phyloP scores from a whole-genome alignment of 1,140 invertebrate genomes.

The Schlechtendalia chinensis region DNA sequence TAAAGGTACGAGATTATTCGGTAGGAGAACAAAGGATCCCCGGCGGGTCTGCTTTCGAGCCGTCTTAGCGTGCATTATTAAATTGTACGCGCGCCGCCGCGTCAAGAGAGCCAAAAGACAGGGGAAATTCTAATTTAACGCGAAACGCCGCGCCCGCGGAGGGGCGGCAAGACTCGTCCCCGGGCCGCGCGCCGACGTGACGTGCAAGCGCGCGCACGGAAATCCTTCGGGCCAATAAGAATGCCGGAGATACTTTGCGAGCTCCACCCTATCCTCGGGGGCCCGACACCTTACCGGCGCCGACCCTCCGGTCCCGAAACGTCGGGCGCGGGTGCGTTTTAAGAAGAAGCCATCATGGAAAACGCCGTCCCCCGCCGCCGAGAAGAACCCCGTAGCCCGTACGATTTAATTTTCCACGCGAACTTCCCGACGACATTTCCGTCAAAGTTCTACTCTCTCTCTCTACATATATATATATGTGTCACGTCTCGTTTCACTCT shows the following conservation, averaged over 20 bases:
- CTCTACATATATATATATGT: too few species aligned
- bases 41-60: constrained; percentile 46
- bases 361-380: neutral
- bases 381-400: neutral
- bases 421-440: constrained; percentile 48
- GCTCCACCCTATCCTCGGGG: constrained; percentile 45
- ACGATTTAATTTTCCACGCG: constrained; percentile 46
- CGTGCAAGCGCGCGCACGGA: neutral
- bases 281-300: constrained; percentile 41
- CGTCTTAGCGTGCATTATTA: constrained; percentile 50
- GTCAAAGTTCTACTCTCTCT: constrained; percentile 1
- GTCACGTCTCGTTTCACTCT: too few species aligned
- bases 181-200: neutral
- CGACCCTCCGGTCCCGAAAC: neutral
- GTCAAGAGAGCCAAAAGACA: constrained; percentile 49
- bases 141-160: neutral
- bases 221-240: constrained; percentile 48
- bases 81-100: constrained; percentile 44
- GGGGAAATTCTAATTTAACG: constrained; percentile 49
- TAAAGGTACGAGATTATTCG: constrained; percentile 49
- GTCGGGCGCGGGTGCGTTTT: constrained; percentile 22
- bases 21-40: constrained; percentile 48
- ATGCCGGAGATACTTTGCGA: constrained; percentile 48
- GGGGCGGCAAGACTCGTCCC: constrained; percentile 32
- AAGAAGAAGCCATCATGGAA: constrained; percentile 50